Base-by-base conservation (phyloP, 2,888 invertebrate genomes). In the Craniophora ligustri region DNA sequence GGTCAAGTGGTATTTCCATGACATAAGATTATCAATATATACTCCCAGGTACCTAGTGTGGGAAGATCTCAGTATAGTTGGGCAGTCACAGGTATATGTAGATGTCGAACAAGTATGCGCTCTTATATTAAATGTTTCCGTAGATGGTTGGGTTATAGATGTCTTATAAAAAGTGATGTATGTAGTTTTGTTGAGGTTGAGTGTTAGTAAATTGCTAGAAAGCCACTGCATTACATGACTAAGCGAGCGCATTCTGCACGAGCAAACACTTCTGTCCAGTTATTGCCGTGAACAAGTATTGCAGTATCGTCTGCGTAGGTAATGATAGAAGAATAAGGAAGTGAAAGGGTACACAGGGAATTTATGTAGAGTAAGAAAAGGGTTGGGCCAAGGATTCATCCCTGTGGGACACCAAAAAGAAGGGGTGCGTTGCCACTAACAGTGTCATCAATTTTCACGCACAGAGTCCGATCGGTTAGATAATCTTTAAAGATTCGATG, bases 331-430 rank as follows among this genome's bases (percentile, higher is more conserved):
- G 23, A 21, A 34, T 34, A 34, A 23, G 44, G n/a, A n/a, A n/a
- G n/a, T n/a, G n/a, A n/a, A n/a, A n/a, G n/a, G n/a, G n/a, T n/a
- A n/a, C 45, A 35, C 16, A 35, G 10, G 11, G 26, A 45, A 15
- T 35, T 45, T 11, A 45, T 45, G 16, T 45, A 45, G n/a, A 45
- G 34, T 15, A 45, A 18, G 45, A 45, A 45, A 28, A 45, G 26
- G 18, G 26, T 45, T 26, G 35, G 35, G 10, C 45, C 45, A 16
- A 45, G 26, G 35, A 34, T 35, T 21, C 26, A 32, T 7, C 42
- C 42, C 11, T 42, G 42, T 21, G 42, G 42, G 11, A 42, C 32
- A 11, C 31, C 18, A 13, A 45, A 45, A 28, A 13, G 6, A 23
- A 35, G n/a, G 26, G 35, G 6, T 23, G 38, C 38, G 14, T 23